These are phyloP conservation scores for Tubiluchus corallicola DNA, from an alignment of 2,888 invertebrate species.

Conservation along the genomic window DNA sequence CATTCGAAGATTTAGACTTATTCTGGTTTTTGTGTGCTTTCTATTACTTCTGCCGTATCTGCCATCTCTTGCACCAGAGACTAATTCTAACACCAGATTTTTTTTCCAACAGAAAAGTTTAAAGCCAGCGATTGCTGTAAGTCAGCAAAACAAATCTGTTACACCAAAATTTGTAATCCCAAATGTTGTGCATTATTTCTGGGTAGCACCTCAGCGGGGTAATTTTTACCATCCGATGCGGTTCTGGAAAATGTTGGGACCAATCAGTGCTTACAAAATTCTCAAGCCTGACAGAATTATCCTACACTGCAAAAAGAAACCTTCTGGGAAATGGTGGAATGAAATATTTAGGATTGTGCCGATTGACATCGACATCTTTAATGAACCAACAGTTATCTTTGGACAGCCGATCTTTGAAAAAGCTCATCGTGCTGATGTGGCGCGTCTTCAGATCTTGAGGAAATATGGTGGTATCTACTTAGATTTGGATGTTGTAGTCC, in stretches of 20 bases:
- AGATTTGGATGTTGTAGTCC: slow-evolving; percentile 15
- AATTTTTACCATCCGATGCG: no score
- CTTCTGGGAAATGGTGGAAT: background rate
- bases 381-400: background rate
- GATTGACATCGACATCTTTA: background rate
- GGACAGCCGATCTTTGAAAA: background rate
- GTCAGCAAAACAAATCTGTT: no score
- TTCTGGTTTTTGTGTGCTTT: no score
- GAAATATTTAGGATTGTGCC: background rate
- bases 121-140: no score
- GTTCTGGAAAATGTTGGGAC: background rate
- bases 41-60: no score
- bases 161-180: no score
- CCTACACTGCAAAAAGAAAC: background rate
- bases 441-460: slow-evolving; percentile 14
- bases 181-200: slow-evolving; percentile 1
- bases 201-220: no score
- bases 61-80: no score
- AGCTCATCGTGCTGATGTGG: slow-evolving; percentile 11
- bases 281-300: background rate
- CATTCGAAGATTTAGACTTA: no score
- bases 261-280: background rate
- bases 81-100: no score
- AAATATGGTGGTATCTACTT: slow-evolving; percentile 15
- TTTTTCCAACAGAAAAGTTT: no score